phyloP scores from a whole-genome alignment of 2,797 vertebrate species.

The Helostoma temminkii region DNA sequence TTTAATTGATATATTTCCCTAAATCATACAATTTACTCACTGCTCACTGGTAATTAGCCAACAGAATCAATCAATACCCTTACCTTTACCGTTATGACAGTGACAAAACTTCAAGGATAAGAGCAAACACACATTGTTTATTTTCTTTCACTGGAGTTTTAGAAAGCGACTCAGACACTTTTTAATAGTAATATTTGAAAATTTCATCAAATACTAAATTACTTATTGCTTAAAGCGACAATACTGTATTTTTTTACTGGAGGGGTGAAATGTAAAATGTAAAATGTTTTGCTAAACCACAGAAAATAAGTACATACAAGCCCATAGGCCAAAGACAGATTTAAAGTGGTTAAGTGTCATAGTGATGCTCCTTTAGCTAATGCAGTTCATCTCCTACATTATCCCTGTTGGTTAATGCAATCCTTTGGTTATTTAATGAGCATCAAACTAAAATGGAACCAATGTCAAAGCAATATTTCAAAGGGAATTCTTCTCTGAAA shows the following conservation, averaged over 20 bases:
- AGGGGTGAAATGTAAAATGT: conserved; percentile 11
- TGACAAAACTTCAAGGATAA: conserved; percentile 56
- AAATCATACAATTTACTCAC: conserved; percentile 5
- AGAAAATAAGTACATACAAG: conserved; percentile 6
- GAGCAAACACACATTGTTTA: conserved; percentile 24
- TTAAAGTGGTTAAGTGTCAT: conserved; percentile 49
- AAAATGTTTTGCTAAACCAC: conserved; percentile 6
- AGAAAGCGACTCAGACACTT: conserved; percentile 10
- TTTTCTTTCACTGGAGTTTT: conserved; percentile 31
- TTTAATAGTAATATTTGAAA: conserved; percentile 14
- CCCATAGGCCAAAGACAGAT: conserved; percentile 8
- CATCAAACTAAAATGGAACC: conserved; percentile 32
- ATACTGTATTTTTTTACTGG: conserved; percentile 2
- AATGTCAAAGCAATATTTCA: conserved; percentile 16
- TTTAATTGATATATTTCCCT: conserved; percentile 25
- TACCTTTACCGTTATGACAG: no score
- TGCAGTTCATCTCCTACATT: conserved; percentile 39
- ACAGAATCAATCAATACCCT: conserved; percentile 49
- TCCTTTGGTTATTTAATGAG: conserved; percentile 65
- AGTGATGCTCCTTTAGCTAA: conserved; percentile 38
- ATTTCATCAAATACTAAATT: conserved; percentile 44
- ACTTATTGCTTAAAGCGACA: conserved; percentile 33
- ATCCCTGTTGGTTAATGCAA: conserved; percentile 55
- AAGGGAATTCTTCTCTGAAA: conserved; percentile 32
- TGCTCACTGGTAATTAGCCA: conserved; percentile 52